These are phyloP conservation scores for Rhinoptilus africanus DNA, from an alignment of 2,113 vertebrate species.

Conservation along the genomic window DNA sequence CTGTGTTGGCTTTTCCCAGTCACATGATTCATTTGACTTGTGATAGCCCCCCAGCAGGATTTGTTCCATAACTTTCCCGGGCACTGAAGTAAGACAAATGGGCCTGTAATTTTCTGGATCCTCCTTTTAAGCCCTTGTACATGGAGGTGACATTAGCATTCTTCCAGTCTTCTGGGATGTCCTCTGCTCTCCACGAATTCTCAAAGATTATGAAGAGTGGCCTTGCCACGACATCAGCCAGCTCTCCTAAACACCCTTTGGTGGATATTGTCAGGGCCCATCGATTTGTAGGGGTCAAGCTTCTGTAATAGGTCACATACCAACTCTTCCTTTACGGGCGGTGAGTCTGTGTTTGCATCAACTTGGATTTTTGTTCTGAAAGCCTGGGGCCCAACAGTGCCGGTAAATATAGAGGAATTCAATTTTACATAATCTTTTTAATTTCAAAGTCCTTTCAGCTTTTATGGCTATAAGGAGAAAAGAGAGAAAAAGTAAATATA, in stretches of 20 bases:
- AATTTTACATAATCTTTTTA: background rate
- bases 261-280: too few relatives aligned
- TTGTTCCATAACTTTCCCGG: too few relatives aligned
- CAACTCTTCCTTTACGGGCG: background rate
- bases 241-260: too few relatives aligned
- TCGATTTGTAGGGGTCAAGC: background rate
- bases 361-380: background rate
- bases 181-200: too few relatives aligned
- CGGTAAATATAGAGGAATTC: background rate
- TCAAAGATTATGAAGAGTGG: too few relatives aligned
- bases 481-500: background rate
- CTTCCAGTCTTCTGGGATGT: too few relatives aligned
- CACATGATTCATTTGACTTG: background rate
- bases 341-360: background rate
- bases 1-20: background rate
- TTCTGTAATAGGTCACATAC: background rate
- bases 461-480: background rate
- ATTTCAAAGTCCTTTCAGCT: slow-evolving; percentile 22
- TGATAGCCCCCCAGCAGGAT: too few relatives aligned
- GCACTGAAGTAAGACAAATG: background rate
- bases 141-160: too few relatives aligned
- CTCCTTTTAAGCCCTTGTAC: background rate
- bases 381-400: background rate
- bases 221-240: too few relatives aligned
- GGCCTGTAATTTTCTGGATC: background rate